phyloP scores from a whole-genome alignment of 2,888 invertebrate genomes.

The Temnothorax rugatulus region DNA sequence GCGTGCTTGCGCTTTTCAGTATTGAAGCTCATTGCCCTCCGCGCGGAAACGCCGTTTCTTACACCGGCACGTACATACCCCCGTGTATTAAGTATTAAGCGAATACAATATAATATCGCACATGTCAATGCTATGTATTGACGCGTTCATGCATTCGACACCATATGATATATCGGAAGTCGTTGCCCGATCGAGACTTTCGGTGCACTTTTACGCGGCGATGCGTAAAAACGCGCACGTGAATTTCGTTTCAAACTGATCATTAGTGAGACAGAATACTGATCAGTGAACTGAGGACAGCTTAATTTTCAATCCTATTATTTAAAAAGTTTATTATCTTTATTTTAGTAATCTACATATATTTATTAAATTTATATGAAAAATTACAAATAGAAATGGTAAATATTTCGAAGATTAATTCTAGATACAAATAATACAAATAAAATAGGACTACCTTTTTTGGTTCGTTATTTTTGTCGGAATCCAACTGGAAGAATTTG shows the following conservation, averaged over 20 bases:
- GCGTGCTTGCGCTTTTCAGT: conserved; percentile 72
- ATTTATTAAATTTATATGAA: background rate
- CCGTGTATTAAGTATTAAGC: conserved; percentile 56
- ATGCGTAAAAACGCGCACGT: conserved; percentile 39
- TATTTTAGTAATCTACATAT: background rate
- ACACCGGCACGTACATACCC: conserved; percentile 48
- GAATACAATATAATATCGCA: conserved; percentile 68
- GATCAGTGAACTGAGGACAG: background rate
- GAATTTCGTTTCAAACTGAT: conserved; percentile 10
- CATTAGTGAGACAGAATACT: conserved; percentile 2
- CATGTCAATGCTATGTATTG: conserved; percentile 60
- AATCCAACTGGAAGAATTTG: background rate
- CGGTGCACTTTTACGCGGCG: conserved; percentile 43
- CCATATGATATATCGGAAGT: conserved; percentile 70
- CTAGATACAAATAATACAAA: background rate
- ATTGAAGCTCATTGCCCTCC: conserved; percentile 53
- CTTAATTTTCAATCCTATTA: background rate
- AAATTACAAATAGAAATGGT: conserved; percentile 3
- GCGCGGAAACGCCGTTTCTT: conserved; percentile 53
- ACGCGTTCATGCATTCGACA: conserved; percentile 58
- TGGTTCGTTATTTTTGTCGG: background rate
- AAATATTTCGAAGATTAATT: background rate
- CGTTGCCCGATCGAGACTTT: conserved; percentile 56
- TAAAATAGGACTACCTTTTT: background rate
- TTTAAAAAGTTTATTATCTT: background rate